Base-by-base conservation (phyloP, 2,113 vertebrate species). In the Salvelinus alpinus region DNA sequence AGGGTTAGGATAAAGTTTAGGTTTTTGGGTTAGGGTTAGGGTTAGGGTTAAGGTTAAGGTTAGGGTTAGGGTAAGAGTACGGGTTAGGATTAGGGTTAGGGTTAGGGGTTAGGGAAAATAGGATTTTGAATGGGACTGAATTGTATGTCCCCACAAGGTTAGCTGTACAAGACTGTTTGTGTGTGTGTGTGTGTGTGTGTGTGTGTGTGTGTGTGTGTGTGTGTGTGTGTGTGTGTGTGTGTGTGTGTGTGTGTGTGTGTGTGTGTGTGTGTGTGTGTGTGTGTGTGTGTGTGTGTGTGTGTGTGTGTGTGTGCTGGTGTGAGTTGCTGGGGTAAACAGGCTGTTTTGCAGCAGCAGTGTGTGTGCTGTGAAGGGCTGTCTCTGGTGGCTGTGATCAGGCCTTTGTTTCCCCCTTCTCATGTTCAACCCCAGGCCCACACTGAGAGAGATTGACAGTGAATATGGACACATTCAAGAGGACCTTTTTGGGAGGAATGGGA, bases 301-400 rank as follows among this genome's bases (percentile, higher is more conserved):
- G 64, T 54, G 38, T 77, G 59, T 78, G 4, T 54, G 74, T 78
- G 7, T 60, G 29, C 64, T 51, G 38, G 24, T 79, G 67, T 78
- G 12, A 73, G 48, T 25, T 51, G 51, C 54, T 47, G 6, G 38
- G 66, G 73, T 74, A 29, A 77, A 69, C 71, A 57, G 31, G 64
- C 24, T 16, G 31, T 9, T 54, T 59, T 72, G 29, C 68, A 75
- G 73, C 64, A 78, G 70, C 64, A 44, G 38, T 44, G 9, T 44
- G 38, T 70, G 47, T 60, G 38, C 69, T 80, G 78, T 74, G 82
- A 78, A 67, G 57, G 70, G 31, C 71, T 64, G 24, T 74, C 51
- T 80, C 60, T 62, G 64, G 70, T 54, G 18, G 47, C 48, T 72
- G 13, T 62, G 51, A 44, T 74, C 73, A 34, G 25, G 65, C 64